These are phyloP conservation scores for Drosophila kokeensis DNA, from an alignment of 2,888 invertebrate genomes.

Conservation along the genomic window DNA sequence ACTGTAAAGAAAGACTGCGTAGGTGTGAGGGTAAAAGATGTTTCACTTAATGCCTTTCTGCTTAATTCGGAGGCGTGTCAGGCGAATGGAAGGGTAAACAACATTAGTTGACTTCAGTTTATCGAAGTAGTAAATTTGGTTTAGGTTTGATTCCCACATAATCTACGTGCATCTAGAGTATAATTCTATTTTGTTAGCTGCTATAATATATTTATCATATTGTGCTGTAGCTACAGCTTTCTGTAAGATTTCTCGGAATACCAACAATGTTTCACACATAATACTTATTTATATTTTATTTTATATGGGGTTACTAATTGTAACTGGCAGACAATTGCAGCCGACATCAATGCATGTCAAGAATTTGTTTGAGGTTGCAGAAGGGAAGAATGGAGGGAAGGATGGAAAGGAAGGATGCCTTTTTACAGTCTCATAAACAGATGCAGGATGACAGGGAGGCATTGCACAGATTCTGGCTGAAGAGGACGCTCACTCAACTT, in stretches of 20 bases:
- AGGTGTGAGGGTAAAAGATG: slow-evolving; percentile 37
- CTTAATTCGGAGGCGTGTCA: slow-evolving; percentile 9
- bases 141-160: neutral
- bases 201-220: neutral
- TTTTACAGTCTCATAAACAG: neutral
- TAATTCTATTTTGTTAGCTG: neutral
- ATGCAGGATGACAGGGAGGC: neutral
- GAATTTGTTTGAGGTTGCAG: slow-evolving; percentile 5
- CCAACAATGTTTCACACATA: neutral
- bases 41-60: slow-evolving; percentile 16
- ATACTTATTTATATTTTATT: neutral
- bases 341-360: slow-evolving; percentile 28
- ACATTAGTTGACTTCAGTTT: neutral
- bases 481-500: slow-evolving; percentile 16
- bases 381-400: neutral
- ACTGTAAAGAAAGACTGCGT: slow-evolving; percentile 43
- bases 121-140: neutral
- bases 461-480: slow-evolving; percentile 15
- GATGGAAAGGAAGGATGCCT: neutral
- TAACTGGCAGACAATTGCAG: slow-evolving; percentile 19
- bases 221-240: neutral
- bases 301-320: slow-evolving; percentile 31
- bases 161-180: neutral
- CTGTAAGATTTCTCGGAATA: neutral
- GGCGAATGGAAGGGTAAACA: neutral